phyloP scores from a whole-genome alignment of 2,797 vertebrate species.

The Chiloscyllium punctatum region DNA sequence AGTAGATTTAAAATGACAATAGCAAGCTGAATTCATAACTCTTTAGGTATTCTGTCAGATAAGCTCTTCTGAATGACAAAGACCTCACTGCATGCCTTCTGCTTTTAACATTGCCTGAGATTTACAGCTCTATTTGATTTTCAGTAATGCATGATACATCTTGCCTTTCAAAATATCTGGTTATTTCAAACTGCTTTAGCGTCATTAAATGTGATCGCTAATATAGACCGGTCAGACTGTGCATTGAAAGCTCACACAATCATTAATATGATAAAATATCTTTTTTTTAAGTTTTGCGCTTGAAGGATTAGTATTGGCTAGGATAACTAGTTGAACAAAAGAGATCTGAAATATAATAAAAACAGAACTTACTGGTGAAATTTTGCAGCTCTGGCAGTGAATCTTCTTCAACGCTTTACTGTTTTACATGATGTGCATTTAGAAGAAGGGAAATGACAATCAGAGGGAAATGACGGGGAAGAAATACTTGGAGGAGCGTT shows the following conservation, averaged over 20 bases:
- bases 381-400: no score
- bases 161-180: neutral
- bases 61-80: neutral
- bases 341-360: no score
- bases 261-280: neutral
- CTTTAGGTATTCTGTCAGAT: neutral
- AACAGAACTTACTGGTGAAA: no score
- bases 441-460: no score
- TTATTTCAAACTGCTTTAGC: neutral
- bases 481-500: no score
- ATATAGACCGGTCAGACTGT: neutral
- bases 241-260: neutral
- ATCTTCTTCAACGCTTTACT: no score
- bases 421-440: no score
- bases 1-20: neutral
- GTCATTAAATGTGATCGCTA: neutral
- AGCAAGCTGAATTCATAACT: neutral
- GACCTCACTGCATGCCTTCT: neutral
- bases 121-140: neutral
- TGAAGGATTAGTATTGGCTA: neutral
- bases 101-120: neutral
- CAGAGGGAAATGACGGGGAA: no score
- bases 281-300: neutral
- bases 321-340: neutral
- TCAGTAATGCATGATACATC: neutral